These are phyloP conservation scores for Hemaris fuciformis DNA, from an alignment of 2,888 invertebrate genomes.

Conservation along the genomic window DNA sequence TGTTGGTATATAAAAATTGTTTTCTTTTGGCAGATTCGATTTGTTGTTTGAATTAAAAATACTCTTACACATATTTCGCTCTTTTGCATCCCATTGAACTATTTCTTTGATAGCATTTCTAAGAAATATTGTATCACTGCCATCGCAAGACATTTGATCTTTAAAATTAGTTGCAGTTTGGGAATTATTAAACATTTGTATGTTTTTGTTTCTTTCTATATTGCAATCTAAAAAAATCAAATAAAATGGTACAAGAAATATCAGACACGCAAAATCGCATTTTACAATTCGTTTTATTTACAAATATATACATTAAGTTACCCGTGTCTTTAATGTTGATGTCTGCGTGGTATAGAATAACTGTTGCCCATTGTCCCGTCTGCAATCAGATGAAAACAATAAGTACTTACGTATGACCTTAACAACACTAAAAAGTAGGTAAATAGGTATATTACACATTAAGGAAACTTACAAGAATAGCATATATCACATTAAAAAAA, in stretches of 20 bases:
- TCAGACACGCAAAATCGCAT: not conserved
- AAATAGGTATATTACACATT: too few species aligned
- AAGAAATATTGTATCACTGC: constrained; percentile 43
- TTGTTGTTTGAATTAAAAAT: not conserved
- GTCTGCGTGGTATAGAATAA: constrained; percentile 10
- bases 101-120: constrained; percentile 56
- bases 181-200: not conserved
- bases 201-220: not conserved
- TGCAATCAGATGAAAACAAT: not conserved
- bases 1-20: not conserved
- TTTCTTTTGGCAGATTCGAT: constrained; percentile 16
- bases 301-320: too few species aligned
- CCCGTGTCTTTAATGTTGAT: constrained; percentile 7
- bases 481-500: too few species aligned
- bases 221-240: not conserved
- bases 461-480: too few species aligned
- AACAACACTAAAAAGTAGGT: too few species aligned
- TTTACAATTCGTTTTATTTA: too few species aligned
- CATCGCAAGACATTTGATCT: constrained; percentile 21
- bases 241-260: not conserved
- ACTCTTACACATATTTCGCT: constrained; percentile 16
- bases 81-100: constrained; percentile 32
- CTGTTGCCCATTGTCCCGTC: constrained; percentile 15
- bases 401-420: too few species aligned
- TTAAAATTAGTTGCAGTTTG: not conserved